Evolutionary conservation across 2,797 vertebrate species (phyloP).

Genomic region (Xyrichtys novacula): DNA sequence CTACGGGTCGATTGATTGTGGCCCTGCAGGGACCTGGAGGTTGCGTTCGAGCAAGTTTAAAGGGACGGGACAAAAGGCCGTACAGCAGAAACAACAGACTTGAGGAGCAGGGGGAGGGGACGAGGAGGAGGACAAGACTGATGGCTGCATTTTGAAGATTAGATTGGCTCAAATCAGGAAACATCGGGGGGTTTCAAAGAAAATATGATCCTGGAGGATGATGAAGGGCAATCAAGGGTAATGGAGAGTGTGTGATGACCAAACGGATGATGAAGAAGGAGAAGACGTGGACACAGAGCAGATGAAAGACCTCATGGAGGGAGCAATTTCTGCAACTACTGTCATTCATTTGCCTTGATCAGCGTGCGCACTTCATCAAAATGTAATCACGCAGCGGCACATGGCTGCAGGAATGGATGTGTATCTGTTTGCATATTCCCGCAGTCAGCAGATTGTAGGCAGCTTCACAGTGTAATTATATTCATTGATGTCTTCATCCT

Average conservation of each 20-base stretch:
- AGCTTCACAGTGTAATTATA: constrained; percentile 19
- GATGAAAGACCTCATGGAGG: constrained; percentile 8
- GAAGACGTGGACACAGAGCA: constrained; percentile 3
- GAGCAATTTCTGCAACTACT: not conserved
- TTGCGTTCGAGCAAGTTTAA: constrained; percentile 29
- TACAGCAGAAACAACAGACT: constrained; percentile 16
- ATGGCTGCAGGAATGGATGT: constrained; percentile 23
- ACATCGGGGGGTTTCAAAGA: not conserved
- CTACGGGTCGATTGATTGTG: constrained; percentile 47
- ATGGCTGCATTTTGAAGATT: constrained; percentile 26
- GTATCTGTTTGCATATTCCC: constrained; percentile 43
- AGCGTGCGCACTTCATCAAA: constrained; percentile 34
- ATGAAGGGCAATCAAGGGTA: constrained; percentile 31
- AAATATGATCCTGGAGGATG: not conserved
- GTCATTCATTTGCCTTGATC: constrained; percentile 20
- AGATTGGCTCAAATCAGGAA: constrained; percentile 6
- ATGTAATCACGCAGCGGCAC: constrained; percentile 28
- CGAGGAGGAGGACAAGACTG: constrained; percentile 3
- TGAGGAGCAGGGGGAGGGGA: not conserved
- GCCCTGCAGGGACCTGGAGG: constrained; percentile 20
- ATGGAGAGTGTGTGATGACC: constrained; percentile 28
- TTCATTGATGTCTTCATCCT: constrained; percentile 42
- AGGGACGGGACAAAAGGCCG: constrained; percentile 17
- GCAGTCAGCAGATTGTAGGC: constrained; percentile 47
- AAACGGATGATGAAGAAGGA: not conserved